Conservation (phyloP, 2,113 vertebrate genomes). For the Macquaria ambigua region DNA sequence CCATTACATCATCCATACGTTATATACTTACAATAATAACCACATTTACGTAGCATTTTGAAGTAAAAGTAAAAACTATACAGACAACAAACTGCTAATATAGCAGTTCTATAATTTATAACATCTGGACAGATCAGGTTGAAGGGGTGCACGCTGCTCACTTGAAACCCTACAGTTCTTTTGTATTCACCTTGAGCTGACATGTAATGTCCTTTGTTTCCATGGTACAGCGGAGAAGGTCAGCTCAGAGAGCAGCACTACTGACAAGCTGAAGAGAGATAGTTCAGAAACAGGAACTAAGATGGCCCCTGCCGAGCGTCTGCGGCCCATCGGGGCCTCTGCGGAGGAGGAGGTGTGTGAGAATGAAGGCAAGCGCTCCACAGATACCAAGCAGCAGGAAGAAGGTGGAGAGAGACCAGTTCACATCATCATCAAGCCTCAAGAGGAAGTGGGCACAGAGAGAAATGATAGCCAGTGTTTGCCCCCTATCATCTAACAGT, state of each 20-base stretch:
- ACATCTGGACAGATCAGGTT: neutral
- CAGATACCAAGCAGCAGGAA: conserved; percentile 61
- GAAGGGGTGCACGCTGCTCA: neutral
- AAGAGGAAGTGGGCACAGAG: conserved; percentile 63
- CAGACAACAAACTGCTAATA: neutral
- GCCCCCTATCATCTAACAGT: conserved; percentile 70
- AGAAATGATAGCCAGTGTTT: conserved; percentile 68
- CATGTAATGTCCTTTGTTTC: conserved; percentile 37
- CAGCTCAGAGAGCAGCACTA: conserved; percentile 53
- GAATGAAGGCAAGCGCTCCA: conserved; percentile 36
- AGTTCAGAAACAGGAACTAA: conserved; percentile 62
- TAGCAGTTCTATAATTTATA: too few species aligned
- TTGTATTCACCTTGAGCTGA: neutral
- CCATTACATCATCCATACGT: neutral
- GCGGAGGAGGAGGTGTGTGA: conserved; percentile 80
- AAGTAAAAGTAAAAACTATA: neutral
- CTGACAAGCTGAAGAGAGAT: conserved; percentile 74
- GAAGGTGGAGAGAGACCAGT: conserved; percentile 74
- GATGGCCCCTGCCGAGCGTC: conserved; percentile 69
- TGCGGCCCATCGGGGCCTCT: conserved; percentile 83
- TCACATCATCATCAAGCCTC: conserved; percentile 83
- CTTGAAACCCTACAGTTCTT: neutral
- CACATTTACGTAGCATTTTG: neutral
- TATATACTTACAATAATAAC: neutral
- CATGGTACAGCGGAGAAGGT: conserved; percentile 58